Evolutionary conservation across 2,888 invertebrate species (phyloP).

Genomic region (Rhagonycha fulva): DNA sequence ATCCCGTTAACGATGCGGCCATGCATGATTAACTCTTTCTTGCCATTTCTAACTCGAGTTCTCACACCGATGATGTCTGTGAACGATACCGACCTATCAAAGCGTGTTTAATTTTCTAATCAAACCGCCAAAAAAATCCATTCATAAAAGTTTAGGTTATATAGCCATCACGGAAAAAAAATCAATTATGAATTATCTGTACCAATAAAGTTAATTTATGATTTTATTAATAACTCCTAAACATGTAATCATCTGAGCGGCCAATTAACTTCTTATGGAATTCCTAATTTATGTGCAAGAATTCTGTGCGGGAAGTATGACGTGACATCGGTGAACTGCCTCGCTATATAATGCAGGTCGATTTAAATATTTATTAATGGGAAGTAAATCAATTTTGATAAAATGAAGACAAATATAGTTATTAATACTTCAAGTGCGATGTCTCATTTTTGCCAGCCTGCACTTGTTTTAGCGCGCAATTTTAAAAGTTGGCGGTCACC

Average conservation of each 20-base stretch:
- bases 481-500: background rate
- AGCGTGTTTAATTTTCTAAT: constrained; percentile 27
- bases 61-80: constrained; percentile 33
- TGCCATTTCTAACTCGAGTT: constrained; percentile 24
- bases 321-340: constrained; percentile 5
- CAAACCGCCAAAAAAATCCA: constrained; percentile 6
- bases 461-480: background rate
- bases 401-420: constrained; percentile 15
- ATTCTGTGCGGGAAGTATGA: constrained; percentile 11
- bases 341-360: constrained; percentile 6
- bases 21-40: constrained; percentile 31
- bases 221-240: background rate
- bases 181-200: background rate
- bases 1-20: constrained; percentile 29
- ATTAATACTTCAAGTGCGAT: background rate
- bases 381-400: constrained; percentile 28
- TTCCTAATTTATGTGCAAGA: constrained; percentile 10
- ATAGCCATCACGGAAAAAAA: background rate
- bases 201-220: background rate
- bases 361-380: constrained; percentile 30
- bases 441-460: background rate
- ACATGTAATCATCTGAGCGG: background rate
- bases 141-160: constrained; percentile 16
- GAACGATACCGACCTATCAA: constrained; percentile 29
- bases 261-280: constrained; percentile 16